Evolutionary conservation across 2,113 vertebrate species (phyloP), one percentile per base, ranked within the genome.

Genomic region (Indicator maculatus): DNA sequence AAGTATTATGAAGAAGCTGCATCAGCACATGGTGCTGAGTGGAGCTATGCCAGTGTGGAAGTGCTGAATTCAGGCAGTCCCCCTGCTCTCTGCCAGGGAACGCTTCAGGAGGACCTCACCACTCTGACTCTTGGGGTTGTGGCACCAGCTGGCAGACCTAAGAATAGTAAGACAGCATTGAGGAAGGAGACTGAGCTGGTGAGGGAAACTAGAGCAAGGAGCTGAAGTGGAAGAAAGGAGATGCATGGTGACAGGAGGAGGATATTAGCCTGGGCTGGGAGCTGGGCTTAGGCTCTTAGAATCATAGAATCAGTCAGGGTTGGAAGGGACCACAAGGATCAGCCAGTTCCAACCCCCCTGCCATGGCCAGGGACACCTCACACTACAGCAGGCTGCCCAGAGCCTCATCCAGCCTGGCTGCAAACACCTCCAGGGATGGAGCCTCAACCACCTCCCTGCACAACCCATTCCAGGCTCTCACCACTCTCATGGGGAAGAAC

Each of bases 221-320:
- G 33, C 16, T 52, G 31, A 36, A 76, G 55, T 5, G 21, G 38
- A 19, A 93, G 26, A 45, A 52, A 4, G 1, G 28, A 86, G 28
- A 21, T 16, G 6, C 2, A 5, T 2, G 33, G 21, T 18, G 52
- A 38, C 2, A 45, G 38, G 1, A 26, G 31, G 17, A 56, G 63
- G 47, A 17, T 5, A 20, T 0, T 0, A 30, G 24, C 76, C 64
- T 30, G 0, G 1, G 7, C 16, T 52, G 31, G 41, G 31, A 19
- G 84, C 52, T 0, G 1, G 55, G 47, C 31, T 56, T 47, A 71
- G n/a, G 33, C 19, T 73, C 41, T 36, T 36, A 36, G 36, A 36
- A 36, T 36, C 36, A 7, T 36, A 36, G 36, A 36, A 36, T 36
- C 36, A 36, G 36, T 36, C 36, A 36, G 36, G 36, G 36, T 36